Conservation (phyloP, 92 coral and sea anemone genomes). For the Porites evermanni region DNA sequence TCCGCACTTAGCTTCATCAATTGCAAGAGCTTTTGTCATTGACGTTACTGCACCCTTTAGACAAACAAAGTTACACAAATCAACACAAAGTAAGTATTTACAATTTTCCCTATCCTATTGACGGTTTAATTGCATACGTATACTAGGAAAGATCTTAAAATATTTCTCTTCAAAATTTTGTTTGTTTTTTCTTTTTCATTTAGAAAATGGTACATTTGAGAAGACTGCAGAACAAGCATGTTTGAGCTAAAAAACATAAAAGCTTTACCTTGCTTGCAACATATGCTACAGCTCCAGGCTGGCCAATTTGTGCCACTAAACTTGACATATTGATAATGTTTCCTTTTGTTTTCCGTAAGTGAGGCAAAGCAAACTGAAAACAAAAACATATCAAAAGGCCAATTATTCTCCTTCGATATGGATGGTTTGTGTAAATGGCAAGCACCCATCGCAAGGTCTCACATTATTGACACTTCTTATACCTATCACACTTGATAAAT, state of each 20-base stretch:
- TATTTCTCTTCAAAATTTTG: too few species aligned
- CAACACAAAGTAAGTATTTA: neutral
- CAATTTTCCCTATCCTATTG: too few species aligned
- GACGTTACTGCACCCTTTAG: slow-evolving; percentile 91
- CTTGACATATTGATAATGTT: slow-evolving; percentile 94
- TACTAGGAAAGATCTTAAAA: too few species aligned
- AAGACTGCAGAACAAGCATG: too few species aligned
- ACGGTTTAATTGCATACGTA: too few species aligned
- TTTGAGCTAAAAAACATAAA: too few species aligned
- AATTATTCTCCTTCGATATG: neutral
- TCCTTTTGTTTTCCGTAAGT: slow-evolving; percentile 92
- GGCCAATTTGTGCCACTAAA: slow-evolving; percentile 91
- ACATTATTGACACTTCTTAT: too few species aligned
- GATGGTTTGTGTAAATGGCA: too few species aligned
- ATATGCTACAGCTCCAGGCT: slow-evolving; percentile 85
- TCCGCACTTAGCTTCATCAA: slow-evolving; percentile 92
- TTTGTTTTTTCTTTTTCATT: too few species aligned
- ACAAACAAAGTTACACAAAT: neutral
- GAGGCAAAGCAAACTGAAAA: slow-evolving; percentile 79
- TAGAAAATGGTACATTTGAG: too few species aligned
- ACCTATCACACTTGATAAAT: too few species aligned
- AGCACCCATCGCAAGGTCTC: too few species aligned
- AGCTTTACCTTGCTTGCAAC: slow-evolving; percentile 82
- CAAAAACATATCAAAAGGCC: neutral
- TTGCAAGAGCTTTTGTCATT: slow-evolving; percentile 91